Conservation (phyloP, 2,888 invertebrate genomes). For the Callyntrura guangdongensis region DNA sequence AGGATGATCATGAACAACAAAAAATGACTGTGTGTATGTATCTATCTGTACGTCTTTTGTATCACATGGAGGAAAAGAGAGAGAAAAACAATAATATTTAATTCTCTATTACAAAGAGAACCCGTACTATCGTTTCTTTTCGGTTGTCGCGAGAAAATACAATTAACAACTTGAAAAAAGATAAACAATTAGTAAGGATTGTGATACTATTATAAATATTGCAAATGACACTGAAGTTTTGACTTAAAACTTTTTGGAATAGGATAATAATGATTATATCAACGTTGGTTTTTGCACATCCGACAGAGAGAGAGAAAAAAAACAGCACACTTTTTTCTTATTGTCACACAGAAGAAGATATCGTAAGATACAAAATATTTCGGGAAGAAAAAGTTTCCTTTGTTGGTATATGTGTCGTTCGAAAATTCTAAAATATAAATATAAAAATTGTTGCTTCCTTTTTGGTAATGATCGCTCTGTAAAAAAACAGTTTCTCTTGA, state of each 20-base stretch:
- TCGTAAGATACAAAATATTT: background rate
- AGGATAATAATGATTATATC: background rate
- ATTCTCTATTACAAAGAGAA: conserved; percentile 48
- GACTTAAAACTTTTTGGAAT: conserved; percentile 54
- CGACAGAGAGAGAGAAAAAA: background rate
- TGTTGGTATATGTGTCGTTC: conserved; percentile 66
- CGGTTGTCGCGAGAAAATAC: background rate
- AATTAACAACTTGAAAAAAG: conserved; percentile 12
- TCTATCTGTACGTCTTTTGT: conserved; percentile 56
- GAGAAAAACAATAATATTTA: conserved; percentile 43
- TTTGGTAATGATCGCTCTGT: conserved; percentile 11
- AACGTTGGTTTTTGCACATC: conserved; percentile 22
- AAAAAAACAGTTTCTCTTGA: conserved; percentile 17
- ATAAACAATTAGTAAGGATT: conserved; percentile 35
- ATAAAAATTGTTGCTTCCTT: background rate
- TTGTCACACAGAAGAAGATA: conserved; percentile 54
- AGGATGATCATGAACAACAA: conserved; percentile 53
- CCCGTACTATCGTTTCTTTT: conserved; percentile 2
- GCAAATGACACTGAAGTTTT: conserved; percentile 54
- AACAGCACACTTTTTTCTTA: conserved; percentile 29
- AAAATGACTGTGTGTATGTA: conserved; percentile 56
- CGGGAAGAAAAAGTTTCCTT: conserved; percentile 6
- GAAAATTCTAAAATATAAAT: conserved; percentile 8
- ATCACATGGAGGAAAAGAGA: conserved; percentile 57
- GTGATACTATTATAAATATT: conserved; percentile 27